phyloP scores from a whole-genome alignment of 2,888 invertebrate species.

The Caenorhabditis imperialis region DNA sequence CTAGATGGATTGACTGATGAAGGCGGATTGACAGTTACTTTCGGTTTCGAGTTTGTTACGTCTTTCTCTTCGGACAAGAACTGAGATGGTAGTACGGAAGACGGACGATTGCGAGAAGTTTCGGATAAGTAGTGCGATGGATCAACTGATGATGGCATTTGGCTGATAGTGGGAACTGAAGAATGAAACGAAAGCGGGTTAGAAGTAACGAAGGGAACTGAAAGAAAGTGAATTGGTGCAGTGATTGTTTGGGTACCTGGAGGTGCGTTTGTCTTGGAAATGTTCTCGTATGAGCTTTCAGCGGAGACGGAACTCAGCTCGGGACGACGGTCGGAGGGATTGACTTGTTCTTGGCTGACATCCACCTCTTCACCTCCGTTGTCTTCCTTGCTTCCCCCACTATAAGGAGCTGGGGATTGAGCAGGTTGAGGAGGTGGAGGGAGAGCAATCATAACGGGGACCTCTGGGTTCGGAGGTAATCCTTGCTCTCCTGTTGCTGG shows the following conservation, averaged over 20 bases:
- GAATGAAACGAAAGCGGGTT: constrained; percentile 34
- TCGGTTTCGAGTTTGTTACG: neutral
- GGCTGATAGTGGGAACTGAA: constrained; percentile 38
- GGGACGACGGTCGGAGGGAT: constrained; percentile 43
- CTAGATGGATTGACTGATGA: constrained; percentile 11
- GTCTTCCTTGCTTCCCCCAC: constrained; percentile 27
- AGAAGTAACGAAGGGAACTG: constrained; percentile 31
- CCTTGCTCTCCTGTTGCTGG: constrained; percentile 7
- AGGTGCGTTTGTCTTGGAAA: constrained; percentile 24
- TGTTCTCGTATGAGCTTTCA: constrained; percentile 38
- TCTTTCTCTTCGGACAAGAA: neutral
- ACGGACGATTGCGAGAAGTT: constrained; percentile 9
- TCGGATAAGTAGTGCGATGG: constrained; percentile 35
- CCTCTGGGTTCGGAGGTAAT: constrained; percentile 4
- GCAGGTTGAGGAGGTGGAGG: constrained; percentile 29
- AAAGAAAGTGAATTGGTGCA: neutral
- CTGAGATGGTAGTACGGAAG: constrained; percentile 14
- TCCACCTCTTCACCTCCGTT: constrained; percentile 35
- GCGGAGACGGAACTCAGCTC: constrained; percentile 45
- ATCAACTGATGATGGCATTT: constrained; percentile 34
- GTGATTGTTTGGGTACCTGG: constrained; percentile 18
- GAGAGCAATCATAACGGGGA: constrained; percentile 36
- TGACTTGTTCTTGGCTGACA: constrained; percentile 36
- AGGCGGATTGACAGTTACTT: neutral
- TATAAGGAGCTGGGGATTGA: constrained; percentile 8